phyloP scores from a whole-genome alignment of 2,113 vertebrate species.

The Microcebus jonahi region DNA sequence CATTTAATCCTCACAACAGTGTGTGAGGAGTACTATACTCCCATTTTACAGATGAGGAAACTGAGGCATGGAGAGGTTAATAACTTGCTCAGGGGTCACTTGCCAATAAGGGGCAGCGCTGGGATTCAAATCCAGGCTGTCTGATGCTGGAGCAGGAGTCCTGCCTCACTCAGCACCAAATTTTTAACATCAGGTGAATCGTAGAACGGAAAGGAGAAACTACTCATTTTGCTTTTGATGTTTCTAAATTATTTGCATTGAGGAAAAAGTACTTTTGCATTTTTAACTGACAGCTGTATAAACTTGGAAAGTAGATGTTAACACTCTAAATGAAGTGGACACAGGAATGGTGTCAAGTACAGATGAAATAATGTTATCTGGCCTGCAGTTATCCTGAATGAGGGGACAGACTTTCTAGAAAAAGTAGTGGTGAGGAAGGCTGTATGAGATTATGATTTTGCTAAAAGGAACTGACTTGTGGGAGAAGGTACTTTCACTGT shows the following conservation, averaged over 20 bases:
- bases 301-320: background rate
- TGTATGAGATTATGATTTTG: background rate
- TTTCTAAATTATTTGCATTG: background rate
- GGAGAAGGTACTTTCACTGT: constrained; percentile 58
- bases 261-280: background rate
- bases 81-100: background rate
- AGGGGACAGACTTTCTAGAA: constrained; percentile 24
- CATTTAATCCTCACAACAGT: background rate
- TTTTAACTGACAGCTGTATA: background rate
- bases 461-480: constrained; percentile 47
- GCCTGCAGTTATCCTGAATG: background rate
- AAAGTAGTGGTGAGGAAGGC: background rate
- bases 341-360: background rate
- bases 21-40: background rate
- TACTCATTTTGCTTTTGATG: background rate
- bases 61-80: background rate
- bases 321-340: background rate
- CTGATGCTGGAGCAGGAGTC: background rate
- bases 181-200: background rate
- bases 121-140: background rate
- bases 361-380: background rate
- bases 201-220: background rate
- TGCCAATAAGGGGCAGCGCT: background rate
- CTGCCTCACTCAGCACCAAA: background rate
- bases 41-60: background rate